phyloP scores from a whole-genome alignment of 2,888 invertebrate species.

The Rhaphigaster nebulosa region DNA sequence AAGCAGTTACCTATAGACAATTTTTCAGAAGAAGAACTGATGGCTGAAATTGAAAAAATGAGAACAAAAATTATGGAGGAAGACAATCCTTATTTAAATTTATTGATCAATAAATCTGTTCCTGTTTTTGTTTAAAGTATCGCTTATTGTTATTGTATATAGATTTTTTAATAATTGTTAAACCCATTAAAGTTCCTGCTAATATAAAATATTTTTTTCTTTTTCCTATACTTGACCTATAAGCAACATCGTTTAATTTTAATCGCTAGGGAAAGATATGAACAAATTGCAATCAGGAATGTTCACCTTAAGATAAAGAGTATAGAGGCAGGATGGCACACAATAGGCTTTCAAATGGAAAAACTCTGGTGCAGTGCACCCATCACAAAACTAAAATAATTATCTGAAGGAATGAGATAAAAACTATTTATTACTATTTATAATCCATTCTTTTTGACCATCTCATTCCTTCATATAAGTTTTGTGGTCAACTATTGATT shows the following conservation, averaged over 20 bases:
- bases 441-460: no score
- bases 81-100: conserved; percentile 72
- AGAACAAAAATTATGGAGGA: conserved; percentile 69
- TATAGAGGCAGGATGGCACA: no score
- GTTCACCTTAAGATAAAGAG: no score
- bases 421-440: no score
- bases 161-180: conserved; percentile 44
- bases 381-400: no score
- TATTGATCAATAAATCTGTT: conserved; percentile 65
- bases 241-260: neutral
- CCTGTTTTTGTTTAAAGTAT: conserved; percentile 45
- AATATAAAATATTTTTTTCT: neutral
- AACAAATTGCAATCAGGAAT: neutral
- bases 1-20: conserved; percentile 68
- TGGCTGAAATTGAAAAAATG: conserved; percentile 67
- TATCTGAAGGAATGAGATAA: no score
- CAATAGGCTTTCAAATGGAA: no score
- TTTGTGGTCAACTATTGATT: no score
- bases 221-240: neutral
- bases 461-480: no score
- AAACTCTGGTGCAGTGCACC: no score
- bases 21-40: conserved; percentile 69
- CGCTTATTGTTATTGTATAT: conserved; percentile 3
- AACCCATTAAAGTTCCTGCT: conserved; percentile 23
- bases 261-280: no score